phyloP scores from a whole-genome alignment of 2,888 invertebrate species.

The Lithophane socia region DNA sequence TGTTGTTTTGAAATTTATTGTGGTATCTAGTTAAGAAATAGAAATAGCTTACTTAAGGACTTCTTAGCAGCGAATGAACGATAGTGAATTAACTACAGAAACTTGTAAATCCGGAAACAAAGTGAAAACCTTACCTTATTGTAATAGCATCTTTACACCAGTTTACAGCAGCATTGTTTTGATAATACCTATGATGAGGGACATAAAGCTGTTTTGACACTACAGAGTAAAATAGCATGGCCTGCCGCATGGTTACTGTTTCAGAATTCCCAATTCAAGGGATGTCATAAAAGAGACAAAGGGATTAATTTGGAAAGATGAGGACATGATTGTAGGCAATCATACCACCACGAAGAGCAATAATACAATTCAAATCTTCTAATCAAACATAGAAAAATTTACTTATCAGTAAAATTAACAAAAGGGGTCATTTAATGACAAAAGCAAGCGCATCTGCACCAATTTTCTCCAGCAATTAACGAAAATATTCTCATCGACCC shows the following conservation, averaged over 20 bases:
- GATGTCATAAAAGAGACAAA: background rate
- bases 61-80: background rate
- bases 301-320: background rate
- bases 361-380: no score
- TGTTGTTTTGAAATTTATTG: slow-evolving; percentile 29
- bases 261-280: background rate
- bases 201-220: background rate
- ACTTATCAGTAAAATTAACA: slow-evolving; percentile 11
- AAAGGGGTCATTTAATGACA: slow-evolving; percentile 27
- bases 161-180: background rate
- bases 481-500: slow-evolving; percentile 55
- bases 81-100: background rate
- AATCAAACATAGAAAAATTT: no score
- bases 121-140: background rate
- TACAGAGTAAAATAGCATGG: no score
- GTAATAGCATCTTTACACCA: background rate
- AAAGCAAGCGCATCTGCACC: slow-evolving; percentile 38
- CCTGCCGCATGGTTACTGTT: background rate
- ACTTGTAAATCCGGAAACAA: background rate
- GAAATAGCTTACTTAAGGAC: background rate
- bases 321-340: background rate
- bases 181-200: no score
- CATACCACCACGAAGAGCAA: background rate
- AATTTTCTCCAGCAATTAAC: slow-evolving; percentile 42
- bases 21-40: background rate